Conservation (phyloP, 2,888 invertebrate species). For the Orthosia gothica region DNA sequence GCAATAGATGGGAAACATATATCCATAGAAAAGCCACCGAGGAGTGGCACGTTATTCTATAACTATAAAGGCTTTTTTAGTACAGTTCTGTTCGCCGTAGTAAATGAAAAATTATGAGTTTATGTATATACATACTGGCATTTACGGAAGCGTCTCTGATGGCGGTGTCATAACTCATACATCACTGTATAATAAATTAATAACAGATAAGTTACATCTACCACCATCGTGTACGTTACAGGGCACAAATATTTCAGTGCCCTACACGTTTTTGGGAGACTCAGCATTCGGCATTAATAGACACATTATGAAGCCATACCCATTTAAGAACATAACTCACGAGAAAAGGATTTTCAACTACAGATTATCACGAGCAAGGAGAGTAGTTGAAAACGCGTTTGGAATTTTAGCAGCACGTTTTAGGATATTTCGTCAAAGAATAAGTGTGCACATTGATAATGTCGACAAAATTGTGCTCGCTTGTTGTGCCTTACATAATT, state of each 20-base stretch:
- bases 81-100: too few species aligned
- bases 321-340: conserved; percentile 42
- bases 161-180: too few species aligned
- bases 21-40: conserved; percentile 45
- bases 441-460: conserved; percentile 47
- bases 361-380: conserved; percentile 18
- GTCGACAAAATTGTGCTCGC: conserved; percentile 43
- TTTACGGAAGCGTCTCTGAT: too few species aligned
- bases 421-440: conserved; percentile 38
- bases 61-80: background rate
- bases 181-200: too few species aligned
- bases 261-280: conserved; percentile 48
- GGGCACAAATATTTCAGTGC: conserved; percentile 45
- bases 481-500: conserved; percentile 66
- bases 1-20: conserved; percentile 43
- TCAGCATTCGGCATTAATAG: conserved; percentile 42
- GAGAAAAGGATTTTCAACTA: conserved; percentile 30
- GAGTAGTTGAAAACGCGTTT: too few species aligned
- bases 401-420: too few species aligned
- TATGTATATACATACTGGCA: too few species aligned
- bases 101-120: too few species aligned
- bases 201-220: too few species aligned
- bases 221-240: too few species aligned
- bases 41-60: conserved; percentile 24
- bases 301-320: conserved; percentile 51